Base-by-base conservation (phyloP, 2,113 vertebrate genomes). In the Strix uralensis region DNA sequence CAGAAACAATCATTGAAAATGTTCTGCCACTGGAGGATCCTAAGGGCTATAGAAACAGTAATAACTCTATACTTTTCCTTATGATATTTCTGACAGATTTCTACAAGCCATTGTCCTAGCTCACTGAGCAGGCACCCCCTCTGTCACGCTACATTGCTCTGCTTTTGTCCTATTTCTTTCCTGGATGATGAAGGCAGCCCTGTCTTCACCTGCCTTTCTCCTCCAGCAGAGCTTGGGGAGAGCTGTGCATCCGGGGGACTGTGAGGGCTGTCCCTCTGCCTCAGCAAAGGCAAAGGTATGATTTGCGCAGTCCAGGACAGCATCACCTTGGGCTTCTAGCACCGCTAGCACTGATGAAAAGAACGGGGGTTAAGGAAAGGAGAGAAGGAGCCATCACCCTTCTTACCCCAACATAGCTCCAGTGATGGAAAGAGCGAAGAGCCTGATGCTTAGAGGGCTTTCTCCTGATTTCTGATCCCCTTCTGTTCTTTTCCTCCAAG, bases 1-100 rank as follows among this genome's bases (percentile, higher is more conserved):
- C 81, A 98, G 97, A 97, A 97, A 92, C 95, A 97, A 97, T 97
- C 88, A 96, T 90, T 97, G 96, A 97, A 97, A 97, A 96, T 87
- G 74, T 95, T 97, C 95, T 97, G 95, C 94, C 78, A 94, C 92
- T 8, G 2, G 94, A 97, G 95, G 80, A 96, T 96, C 91, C 92
- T 94, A 70, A 46, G 67, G 82, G 88, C 93, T 96, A 91, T 97
- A 94, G 97, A 97, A 98, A 97, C 49, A 1, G 71, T 94, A 95
- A 96, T 92, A 95, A 94, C 62, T 89, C 71, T 83, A 16, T 88
- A 75, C 80, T 96, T 94, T 92, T 92, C 88, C 92, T 89, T 88
- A 86, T 86, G 79, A 88, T 92, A 84, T 89, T 96, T 91, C 63
- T 97, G 92, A 95, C 77, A 93, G 96, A 81, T 92, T 94, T 95